These are phyloP conservation scores for Actinemys pallida DNA, from an alignment of 2,113 vertebrate genomes.

Conservation along the genomic window DNA sequence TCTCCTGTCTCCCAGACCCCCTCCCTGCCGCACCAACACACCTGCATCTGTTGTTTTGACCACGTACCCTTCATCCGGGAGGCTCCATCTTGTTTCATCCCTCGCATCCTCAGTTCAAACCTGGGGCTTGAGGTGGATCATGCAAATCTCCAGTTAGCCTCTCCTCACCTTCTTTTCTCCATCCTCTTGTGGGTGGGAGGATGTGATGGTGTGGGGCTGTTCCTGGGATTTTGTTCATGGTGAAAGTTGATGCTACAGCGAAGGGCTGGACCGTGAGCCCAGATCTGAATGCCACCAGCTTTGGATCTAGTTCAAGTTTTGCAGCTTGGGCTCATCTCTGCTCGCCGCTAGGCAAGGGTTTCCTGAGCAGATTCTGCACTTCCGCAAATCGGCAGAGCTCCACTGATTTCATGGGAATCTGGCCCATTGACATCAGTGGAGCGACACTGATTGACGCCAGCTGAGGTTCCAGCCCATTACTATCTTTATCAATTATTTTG, in stretches of 20 bases:
- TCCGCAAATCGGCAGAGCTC: neutral
- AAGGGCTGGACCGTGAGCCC: neutral
- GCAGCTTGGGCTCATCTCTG: neutral
- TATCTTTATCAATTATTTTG: neutral
- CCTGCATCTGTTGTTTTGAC: rapidly evolving
- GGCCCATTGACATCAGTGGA: neutral
- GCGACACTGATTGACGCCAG: neutral
- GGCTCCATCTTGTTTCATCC: neutral
- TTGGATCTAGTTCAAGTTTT: neutral
- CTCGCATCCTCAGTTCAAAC: neutral
- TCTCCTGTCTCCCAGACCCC: neutral
- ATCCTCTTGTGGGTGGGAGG: rapidly evolving
- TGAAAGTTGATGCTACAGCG: neutral
- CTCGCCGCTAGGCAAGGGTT: neutral
- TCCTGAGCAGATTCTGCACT: neutral
- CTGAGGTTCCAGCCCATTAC: neutral
- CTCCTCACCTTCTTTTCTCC: rapidly evolving
- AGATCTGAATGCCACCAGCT: neutral
- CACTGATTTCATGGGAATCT: neutral
- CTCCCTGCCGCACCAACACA: neutral
- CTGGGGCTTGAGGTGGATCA: neutral
- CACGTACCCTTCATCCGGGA: rapidly evolving
- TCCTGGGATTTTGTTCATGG: neutral
- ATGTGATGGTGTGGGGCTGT: neutral
- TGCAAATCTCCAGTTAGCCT: neutral